These are phyloP conservation scores for Octopus bimaculoides DNA, from an alignment of 1,140 invertebrate species.

Conservation along the genomic window DNA sequence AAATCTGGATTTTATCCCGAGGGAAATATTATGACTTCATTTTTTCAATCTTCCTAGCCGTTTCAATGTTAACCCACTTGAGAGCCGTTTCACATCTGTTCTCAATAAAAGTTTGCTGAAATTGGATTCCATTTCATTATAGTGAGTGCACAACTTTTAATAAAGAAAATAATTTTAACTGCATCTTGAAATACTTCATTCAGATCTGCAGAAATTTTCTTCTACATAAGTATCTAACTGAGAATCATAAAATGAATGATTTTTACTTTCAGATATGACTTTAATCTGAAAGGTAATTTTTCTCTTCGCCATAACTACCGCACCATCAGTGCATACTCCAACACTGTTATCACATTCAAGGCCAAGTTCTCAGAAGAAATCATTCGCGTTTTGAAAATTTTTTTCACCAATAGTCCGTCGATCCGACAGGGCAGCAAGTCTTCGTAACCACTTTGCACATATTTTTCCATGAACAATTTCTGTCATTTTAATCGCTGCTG, in stretches of 20 bases:
- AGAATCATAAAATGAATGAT: background rate
- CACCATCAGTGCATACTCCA: background rate
- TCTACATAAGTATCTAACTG: background rate
- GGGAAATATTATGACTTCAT: background rate
- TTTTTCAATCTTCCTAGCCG: background rate
- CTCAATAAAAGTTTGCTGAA: conserved; percentile 1
- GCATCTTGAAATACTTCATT: background rate
- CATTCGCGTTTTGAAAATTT: background rate
- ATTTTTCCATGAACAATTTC: background rate
- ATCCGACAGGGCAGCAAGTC: background rate
- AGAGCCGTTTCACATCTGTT: background rate
- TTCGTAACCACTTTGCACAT: background rate
- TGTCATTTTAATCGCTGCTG: background rate
- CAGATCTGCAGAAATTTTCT: background rate
- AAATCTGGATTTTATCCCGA: background rate
- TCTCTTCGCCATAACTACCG: background rate
- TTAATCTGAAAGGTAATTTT: background rate
- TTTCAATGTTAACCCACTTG: background rate
- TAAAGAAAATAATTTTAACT: background rate
- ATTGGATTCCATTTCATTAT: background rate
- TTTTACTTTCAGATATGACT: background rate
- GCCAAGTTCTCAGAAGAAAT: background rate
- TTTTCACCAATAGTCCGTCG: background rate
- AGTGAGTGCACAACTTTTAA: background rate
- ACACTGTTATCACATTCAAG: background rate